Percentiles rank a stretch among this genome's conserved stretches.
phyloP scores from a whole-genome alignment of 2,113 vertebrate genomes.

The Hippocampus barbouri region DNA sequence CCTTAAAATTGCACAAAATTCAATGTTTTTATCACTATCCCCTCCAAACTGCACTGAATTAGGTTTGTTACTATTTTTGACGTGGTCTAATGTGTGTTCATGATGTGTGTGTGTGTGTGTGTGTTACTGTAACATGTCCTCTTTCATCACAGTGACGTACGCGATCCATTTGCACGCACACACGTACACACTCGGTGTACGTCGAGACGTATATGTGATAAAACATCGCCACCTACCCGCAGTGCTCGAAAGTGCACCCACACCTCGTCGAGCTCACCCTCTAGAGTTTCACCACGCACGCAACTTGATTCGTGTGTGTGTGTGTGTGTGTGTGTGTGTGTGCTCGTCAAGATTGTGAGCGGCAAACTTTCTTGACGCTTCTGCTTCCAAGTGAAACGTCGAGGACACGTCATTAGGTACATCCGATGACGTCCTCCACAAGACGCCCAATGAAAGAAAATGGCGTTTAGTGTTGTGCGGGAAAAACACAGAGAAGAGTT shows the following conservation, averaged over 20 bases:
- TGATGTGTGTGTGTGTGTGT: too few species aligned
- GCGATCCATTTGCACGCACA: slow-evolving; percentile 24
- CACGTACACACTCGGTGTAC: not conserved
- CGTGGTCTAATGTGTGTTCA: not conserved
- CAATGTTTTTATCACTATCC: too few species aligned
- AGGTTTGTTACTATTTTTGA: not conserved
- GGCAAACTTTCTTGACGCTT: not conserved
- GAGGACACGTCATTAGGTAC: not conserved
- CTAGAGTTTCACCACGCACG: not conserved
- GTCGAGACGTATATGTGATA: slow-evolving; percentile 91
- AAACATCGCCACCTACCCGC: slow-evolving; percentile 99
- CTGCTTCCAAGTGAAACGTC: not conserved
- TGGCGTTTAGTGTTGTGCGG: not conserved
- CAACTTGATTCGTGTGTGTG: not conserved
- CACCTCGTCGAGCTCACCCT: slow-evolving; percentile 80
- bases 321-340: not conserved
- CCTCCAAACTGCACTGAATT: not conserved
- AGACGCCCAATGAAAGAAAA: not conserved
- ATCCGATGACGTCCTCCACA: too few species aligned
- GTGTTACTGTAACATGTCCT: not conserved
- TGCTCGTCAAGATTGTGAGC: not conserved
- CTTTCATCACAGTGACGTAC: slow-evolving; percentile 36
- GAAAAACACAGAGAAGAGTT: not conserved
- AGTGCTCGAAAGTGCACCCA: slow-evolving; percentile 92
- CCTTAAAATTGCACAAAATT: too few species aligned